Evolutionary conservation across 2,113 vertebrate genomes (phyloP).

Genomic region (Neopipo cinnamomea): DNA sequence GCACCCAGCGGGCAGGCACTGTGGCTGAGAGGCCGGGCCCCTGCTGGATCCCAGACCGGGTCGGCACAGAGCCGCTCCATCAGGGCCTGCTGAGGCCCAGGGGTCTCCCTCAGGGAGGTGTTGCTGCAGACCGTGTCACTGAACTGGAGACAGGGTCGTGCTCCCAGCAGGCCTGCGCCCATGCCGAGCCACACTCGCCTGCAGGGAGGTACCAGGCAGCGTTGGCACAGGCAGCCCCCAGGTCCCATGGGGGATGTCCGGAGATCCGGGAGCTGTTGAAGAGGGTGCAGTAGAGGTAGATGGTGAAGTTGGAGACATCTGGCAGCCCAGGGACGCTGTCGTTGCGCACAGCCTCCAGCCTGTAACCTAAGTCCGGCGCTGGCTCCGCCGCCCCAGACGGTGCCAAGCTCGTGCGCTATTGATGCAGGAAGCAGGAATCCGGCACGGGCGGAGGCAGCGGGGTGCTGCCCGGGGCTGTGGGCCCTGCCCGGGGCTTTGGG

Average conservation of each 20-base stretch:
- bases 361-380: background rate
- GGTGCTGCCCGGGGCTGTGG: too few species aligned
- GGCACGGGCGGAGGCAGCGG: background rate
- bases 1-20: too few species aligned
- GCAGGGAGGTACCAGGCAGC: constrained; percentile 85
- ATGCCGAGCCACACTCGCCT: constrained; percentile 80
- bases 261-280: constrained; percentile 63
- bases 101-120: constrained; percentile 73
- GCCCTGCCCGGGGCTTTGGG: background rate
- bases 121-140: constrained; percentile 77
- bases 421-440: background rate
- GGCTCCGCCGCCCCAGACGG: background rate
- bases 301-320: constrained; percentile 80
- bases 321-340: constrained; percentile 75
- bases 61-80: too few species aligned
- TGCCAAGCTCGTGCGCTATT: background rate
- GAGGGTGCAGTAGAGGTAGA: constrained; percentile 85
- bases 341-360: constrained; percentile 82
- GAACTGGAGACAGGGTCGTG: constrained; percentile 79
- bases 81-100: too few species aligned
- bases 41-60: too few species aligned
- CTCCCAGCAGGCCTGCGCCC: constrained; percentile 63
- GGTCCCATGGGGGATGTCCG: constrained; percentile 68
- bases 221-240: constrained; percentile 77
- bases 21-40: too few species aligned